phyloP scores from a whole-genome alignment of 2,888 invertebrate species.

The Cloeon dipterum region DNA sequence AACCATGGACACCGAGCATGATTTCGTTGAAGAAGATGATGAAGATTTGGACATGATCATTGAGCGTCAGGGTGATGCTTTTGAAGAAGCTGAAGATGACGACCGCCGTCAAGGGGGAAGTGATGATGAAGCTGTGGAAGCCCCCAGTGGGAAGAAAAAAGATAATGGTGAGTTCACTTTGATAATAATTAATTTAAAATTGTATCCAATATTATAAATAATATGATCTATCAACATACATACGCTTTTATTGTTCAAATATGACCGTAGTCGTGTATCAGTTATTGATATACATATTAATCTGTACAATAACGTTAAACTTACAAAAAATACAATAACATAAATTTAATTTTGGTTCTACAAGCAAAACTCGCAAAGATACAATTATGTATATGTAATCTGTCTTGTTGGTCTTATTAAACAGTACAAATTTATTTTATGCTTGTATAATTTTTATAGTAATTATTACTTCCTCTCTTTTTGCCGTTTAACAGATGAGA shows the following conservation, averaged over 20 bases:
- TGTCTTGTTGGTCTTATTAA: too few relatives aligned
- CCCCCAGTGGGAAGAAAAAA: neutral
- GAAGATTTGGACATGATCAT: neutral
- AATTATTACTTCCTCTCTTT: neutral
- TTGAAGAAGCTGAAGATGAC: neutral
- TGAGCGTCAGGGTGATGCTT: neutral
- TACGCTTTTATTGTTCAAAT: too few relatives aligned
- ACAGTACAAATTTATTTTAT: neutral
- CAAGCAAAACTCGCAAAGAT: too few relatives aligned
- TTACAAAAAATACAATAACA: too few relatives aligned
- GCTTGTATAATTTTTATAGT: too few relatives aligned
- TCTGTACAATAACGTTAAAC: too few relatives aligned
- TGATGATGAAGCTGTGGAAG: neutral
- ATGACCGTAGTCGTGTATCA: too few relatives aligned
- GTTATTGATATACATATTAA: too few relatives aligned
- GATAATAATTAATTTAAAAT: neutral
- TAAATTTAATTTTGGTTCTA: too few relatives aligned
- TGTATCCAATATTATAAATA: too few relatives aligned
- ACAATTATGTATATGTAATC: too few relatives aligned
- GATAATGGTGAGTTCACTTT: neutral
- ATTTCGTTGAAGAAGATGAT: neutral
- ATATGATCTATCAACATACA: too few relatives aligned
- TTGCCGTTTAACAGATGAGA: slow-evolving; percentile 6
- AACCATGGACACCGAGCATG: neutral
- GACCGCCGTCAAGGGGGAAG: neutral